Base-by-base conservation (phyloP, 2,113 vertebrate genomes). In the Periophthalmodon schlosseri region DNA sequence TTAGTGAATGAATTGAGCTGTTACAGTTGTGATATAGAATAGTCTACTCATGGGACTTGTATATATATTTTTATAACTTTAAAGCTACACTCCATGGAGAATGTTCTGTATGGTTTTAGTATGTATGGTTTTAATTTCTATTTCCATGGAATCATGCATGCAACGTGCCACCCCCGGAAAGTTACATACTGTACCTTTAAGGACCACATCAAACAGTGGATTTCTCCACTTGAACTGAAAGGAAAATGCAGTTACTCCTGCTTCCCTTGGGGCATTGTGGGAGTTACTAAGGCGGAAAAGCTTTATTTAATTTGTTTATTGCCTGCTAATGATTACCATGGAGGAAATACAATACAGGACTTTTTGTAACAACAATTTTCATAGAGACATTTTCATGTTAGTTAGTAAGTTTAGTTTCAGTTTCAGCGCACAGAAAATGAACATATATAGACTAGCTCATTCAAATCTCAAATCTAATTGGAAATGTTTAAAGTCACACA, bases 221-320 rank as follows among this genome's bases (percentile, higher is more conserved):
- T 72, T 70, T 63, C 52, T 9, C 8, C 36, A 63, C 70, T 76
- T 74, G 16, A 83, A 81, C 73, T 73, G 58, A 70, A 21, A 86
- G 76, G 63, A 80, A 76, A 83, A 70, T 70, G 56, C 63, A 77
- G 63, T 34, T 56, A 71, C 46, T 70, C 33, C 77, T 33, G 72
- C 70, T 75, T 69, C 20, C 64, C 33, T 13, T 61, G 54, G 28
- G 75, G 47, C 39, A 39, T 54, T 16, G 50, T 13, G n/a, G 78
- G 73, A 83, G 69, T 49, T 70, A 70, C 13, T 24, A 44, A 23
- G 21, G 36, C 57, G 72, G 54, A 75, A 84, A 64, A 50, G 73
- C 39, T 14, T 47, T 75, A 69, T 80, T 84, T 39, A 63, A n/a
- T 14, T 61, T 20, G 70, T 70, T 46, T 72, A 84, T 70, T 16